Conservation (phyloP, 2,113 vertebrate species). For the Trematomus loennbergii region DNA sequence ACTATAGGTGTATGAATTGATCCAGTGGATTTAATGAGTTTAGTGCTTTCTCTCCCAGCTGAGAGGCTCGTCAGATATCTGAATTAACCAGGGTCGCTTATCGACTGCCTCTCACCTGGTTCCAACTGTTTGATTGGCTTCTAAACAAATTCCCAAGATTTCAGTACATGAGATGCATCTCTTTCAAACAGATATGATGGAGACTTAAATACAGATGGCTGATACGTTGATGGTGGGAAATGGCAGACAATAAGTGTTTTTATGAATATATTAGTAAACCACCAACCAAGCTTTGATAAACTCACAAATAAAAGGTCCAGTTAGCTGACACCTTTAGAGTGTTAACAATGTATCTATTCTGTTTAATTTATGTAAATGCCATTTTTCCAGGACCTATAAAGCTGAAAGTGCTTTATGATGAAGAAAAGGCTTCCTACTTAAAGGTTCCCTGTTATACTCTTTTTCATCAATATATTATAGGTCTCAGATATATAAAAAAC, state of each 20-base stretch:
- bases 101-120: neutral
- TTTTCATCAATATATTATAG: too few species aligned
- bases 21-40: conserved; percentile 49
- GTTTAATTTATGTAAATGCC: neutral
- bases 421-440: neutral
- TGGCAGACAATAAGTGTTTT: too few species aligned
- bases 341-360: neutral
- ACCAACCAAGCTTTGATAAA: neutral
- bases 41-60: conserved; percentile 5
- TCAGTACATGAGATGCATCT: neutral
- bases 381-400: neutral
- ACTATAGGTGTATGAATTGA: conserved; percentile 42
- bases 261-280: neutral
- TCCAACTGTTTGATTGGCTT: neutral
- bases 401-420: neutral
- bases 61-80: conserved; percentile 14
- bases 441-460: too few species aligned
- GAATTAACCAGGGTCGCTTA: neutral
- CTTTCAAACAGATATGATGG: neutral
- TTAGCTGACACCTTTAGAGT: neutral
- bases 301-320: neutral
- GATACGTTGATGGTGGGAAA: neutral
- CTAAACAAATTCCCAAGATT: neutral
- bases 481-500: too few species aligned
- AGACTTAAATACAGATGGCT: neutral